Conservation (phyloP, 2,797 vertebrate species). For the Miichthys miiuy region DNA sequence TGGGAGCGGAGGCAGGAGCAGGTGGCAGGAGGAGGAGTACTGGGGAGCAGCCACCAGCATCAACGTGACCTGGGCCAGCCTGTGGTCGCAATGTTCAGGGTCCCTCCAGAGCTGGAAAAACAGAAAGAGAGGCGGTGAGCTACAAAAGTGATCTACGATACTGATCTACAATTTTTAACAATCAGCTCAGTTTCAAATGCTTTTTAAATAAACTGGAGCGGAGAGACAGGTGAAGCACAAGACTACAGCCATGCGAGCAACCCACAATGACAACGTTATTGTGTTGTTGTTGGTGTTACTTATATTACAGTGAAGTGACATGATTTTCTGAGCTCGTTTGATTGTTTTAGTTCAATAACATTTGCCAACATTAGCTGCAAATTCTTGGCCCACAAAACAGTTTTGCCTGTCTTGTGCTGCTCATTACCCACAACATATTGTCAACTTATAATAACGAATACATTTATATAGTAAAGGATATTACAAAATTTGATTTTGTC, state of each 20-base stretch:
- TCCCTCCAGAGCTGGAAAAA: conserved; percentile 54
- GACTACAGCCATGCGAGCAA: not conserved
- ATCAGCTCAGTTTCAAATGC: not conserved
- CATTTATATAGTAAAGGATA: not conserved
- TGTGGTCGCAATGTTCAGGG: conserved; percentile 29
- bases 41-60: conserved; percentile 66
- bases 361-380: not conserved
- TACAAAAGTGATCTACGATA: not conserved
- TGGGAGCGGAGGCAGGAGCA: conserved; percentile 46
- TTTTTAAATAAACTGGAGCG: not conserved
- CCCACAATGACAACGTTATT: not conserved
- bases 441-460: not conserved
- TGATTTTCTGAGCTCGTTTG: not conserved
- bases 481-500: not conserved
- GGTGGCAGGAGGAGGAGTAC: conserved; percentile 37
- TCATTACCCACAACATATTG: not conserved
- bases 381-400: not conserved
- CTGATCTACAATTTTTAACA: not conserved
- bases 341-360: not conserved
- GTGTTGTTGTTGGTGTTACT: too few species aligned
- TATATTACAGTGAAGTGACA: not conserved
- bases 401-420: not conserved
- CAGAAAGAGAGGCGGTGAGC: conserved; percentile 16
- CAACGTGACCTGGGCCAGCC: conserved; percentile 67
- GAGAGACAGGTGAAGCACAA: not conserved